Evolutionary conservation across 2,888 invertebrate species (phyloP).

Genomic region (Pseudococcus viburni): DNA sequence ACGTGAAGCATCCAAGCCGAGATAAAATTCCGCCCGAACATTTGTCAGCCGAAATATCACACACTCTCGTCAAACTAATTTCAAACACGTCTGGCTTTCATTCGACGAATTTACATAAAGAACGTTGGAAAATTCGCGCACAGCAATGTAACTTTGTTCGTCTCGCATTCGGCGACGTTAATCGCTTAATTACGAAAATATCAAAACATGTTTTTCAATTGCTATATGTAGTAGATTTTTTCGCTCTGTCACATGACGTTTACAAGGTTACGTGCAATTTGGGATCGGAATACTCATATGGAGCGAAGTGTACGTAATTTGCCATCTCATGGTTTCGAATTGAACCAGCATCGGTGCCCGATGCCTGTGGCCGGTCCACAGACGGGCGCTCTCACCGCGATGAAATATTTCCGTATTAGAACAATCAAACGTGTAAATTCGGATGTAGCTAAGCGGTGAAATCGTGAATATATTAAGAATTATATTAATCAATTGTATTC

Average conservation of each 20-base stretch:
- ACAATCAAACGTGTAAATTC: constrained; percentile 28
- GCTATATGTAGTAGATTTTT: not conserved
- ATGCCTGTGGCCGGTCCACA: not conserved
- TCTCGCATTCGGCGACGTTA: constrained; percentile 13
- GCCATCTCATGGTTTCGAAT: constrained; percentile 40
- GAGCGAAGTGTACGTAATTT: not conserved
- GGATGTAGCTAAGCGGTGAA: constrained; percentile 35
- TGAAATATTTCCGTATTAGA: constrained; percentile 42
- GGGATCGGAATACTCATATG: not conserved
- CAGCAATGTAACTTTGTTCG: constrained; percentile 1
- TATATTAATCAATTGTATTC: constrained; percentile 43
- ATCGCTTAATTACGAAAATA: constrained; percentile 53
- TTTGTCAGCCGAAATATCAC: not conserved
- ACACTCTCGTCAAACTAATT: constrained; percentile 32
- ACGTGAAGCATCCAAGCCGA: not conserved
- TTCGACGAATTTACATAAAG: constrained; percentile 37
- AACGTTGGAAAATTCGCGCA: constrained; percentile 20
- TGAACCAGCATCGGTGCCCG: not conserved
- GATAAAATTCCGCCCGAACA: not conserved
- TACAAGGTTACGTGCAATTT: constrained; percentile 25
- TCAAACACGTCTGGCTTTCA: constrained; percentile 46
- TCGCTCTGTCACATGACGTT: constrained; percentile 22
- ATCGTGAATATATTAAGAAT: constrained; percentile 57
- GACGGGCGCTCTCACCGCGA: constrained; percentile 31
- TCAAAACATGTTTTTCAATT: constrained; percentile 52